These are phyloP conservation scores for Leucophenga varia DNA, from an alignment of 1,140 invertebrate genomes.

Conservation along the genomic window DNA sequence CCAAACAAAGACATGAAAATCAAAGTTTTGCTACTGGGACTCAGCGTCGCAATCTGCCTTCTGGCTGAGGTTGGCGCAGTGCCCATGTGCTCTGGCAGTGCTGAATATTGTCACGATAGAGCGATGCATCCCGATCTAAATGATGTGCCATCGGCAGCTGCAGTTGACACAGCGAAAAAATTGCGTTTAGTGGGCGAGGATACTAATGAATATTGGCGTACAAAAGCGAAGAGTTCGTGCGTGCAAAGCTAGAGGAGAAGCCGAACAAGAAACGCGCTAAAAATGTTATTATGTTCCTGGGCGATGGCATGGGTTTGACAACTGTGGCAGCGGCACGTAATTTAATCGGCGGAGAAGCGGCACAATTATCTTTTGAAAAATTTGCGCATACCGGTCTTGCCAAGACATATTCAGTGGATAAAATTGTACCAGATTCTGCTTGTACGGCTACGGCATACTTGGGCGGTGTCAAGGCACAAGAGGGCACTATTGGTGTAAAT, in stretches of 20 bases:
- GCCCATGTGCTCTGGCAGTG: constrained; percentile 27
- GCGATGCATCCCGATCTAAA: constrained; percentile 38
- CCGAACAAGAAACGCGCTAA: constrained; percentile 61
- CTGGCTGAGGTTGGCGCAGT: constrained; percentile 22
- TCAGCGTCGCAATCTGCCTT: too few relatives aligned
- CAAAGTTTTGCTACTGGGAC: too few relatives aligned
- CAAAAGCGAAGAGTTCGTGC: constrained; percentile 32
- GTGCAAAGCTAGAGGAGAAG: constrained; percentile 28
- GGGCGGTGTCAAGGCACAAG: constrained; percentile 79
- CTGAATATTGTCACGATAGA: constrained; percentile 32
- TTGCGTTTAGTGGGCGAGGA: constrained; percentile 28
- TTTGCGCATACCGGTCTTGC: constrained; percentile 74
- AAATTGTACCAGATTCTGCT: constrained; percentile 79
- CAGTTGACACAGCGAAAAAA: not conserved
- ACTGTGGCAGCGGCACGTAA: constrained; percentile 72
- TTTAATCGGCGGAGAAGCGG: constrained; percentile 66
- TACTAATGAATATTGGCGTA: constrained; percentile 45
- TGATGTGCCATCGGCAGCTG: constrained; percentile 12
- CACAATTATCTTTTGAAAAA: constrained; percentile 69
- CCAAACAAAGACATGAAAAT: too few relatives aligned
- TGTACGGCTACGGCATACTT: constrained; percentile 75
- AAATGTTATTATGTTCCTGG: constrained; percentile 78
- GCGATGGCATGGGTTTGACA: constrained; percentile 79
- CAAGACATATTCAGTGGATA: constrained; percentile 83
- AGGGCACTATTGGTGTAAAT: constrained; percentile 73